Base-by-base conservation (phyloP, 2,888 invertebrate species). In the Drosophila austrosaltans region DNA sequence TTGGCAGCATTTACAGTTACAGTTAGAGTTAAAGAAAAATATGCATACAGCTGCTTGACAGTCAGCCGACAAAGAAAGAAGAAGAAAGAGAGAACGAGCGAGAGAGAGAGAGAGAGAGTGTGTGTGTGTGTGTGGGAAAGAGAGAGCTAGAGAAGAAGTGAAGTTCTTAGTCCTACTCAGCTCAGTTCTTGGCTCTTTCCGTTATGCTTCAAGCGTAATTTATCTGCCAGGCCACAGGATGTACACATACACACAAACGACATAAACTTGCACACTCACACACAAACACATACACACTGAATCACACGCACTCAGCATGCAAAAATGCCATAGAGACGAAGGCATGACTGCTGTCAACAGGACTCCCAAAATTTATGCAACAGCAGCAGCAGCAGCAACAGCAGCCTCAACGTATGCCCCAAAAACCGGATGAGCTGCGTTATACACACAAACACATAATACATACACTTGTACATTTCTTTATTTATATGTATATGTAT, bases 141-240 rank as follows among this genome's bases (percentile, higher is more conserved):
- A 44, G 22, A 22, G 48, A 8, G 7, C 22, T 10, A 10, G 22
- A 48, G 48, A 48, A 25, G 3, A 48, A 48, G 25, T 58, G 2
- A 8, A 63, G 61, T 61, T 53, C 54, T 61, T 40, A 40, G 48
- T 32, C 63, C 57, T 60, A 54, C 56, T 40, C 70, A 36, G 72
- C 42, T 53, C 63, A 60, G 67, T 53, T 60, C 53, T 62, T 61
- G 40, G 57, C 69, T 70, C 57, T 75, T 82, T 82, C 86, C 82
- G 81, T 76, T 82, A 75, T 39, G 80, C 78, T 78, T 69, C 77
- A 69, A 77, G 87, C 82, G 86, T 87, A 84, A 84, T 84, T 84
- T 84, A 84, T 84, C 48, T 62, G 62, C 25, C 39, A 48, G 48
- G 48, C 48, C 48, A 48, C 48, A 48, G 48, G 48, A 48, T 48